Evolutionary conservation across 2,888 invertebrate species (phyloP).

Genomic region (Drosophila vallismaia): DNA sequence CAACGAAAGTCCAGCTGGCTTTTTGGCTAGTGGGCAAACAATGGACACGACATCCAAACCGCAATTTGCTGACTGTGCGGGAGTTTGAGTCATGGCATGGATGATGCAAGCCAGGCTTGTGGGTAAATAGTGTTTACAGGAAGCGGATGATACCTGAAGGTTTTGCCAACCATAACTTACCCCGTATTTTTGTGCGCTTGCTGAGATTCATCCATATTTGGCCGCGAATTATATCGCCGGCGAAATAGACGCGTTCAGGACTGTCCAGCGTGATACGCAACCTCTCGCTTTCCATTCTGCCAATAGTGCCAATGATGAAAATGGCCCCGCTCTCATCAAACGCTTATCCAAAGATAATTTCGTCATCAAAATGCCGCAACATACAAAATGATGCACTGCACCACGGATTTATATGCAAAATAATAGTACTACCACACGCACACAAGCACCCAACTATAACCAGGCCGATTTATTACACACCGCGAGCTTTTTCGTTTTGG

Average conservation of each 20-base stretch:
- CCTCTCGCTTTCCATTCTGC: conserved; percentile 81
- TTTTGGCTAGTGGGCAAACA: conserved; percentile 33
- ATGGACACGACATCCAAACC: conserved; percentile 33
- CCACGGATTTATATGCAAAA: conserved; percentile 37
- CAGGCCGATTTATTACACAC: conserved; percentile 29
- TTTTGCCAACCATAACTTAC: conserved; percentile 66
- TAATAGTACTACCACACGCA: conserved; percentile 19
- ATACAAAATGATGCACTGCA: conserved; percentile 49
- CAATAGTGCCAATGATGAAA: conserved; percentile 12
- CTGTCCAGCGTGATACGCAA: conserved; percentile 82
- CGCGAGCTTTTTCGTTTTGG: conserved; percentile 26
- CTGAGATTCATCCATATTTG: conserved; percentile 82
- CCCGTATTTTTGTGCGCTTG: conserved; percentile 83
- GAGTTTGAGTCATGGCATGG: conserved; percentile 58
- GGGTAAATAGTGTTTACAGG: conserved; percentile 3
- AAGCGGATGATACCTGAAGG: not conserved
- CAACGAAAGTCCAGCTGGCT: conserved; percentile 52
- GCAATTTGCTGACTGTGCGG: conserved; percentile 28
- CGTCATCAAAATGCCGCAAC: conserved; percentile 58
- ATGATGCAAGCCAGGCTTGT: conserved; percentile 52
- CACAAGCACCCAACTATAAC: conserved; percentile 5
- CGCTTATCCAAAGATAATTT: conserved; percentile 73
- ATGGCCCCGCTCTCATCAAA: conserved; percentile 52
- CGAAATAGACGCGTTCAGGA: conserved; percentile 81
- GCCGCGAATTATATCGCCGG: conserved; percentile 81